A percentile compares a stretch with the other conserved stretches of the same genome.
These are phyloP conservation scores for Lucilia sericata DNA, from an alignment of 1,140 invertebrate genomes.

Conservation along the genomic window DNA sequence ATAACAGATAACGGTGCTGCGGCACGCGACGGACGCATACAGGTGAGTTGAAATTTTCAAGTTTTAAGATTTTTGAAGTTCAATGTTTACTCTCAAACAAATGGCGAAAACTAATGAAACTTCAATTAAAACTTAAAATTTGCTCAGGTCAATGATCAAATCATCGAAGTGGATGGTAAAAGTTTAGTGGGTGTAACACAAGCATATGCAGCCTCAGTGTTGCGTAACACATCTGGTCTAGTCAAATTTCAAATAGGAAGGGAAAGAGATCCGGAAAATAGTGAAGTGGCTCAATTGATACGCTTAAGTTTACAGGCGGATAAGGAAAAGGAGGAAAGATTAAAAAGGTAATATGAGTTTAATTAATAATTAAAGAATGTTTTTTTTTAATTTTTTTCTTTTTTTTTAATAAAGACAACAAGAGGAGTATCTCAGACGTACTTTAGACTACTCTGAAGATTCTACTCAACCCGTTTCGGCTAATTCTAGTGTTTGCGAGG, in stretches of 20 bases:
- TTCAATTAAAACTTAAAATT: constrained; percentile 51
- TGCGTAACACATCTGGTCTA: constrained; percentile 93
- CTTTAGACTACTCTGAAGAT: constrained; percentile 68
- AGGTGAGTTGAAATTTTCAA: constrained; percentile 70
- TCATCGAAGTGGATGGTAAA: constrained; percentile 99
- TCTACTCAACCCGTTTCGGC: constrained; percentile 70
- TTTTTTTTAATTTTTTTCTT: not conserved
- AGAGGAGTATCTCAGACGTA: constrained; percentile 68
- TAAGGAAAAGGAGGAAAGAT: constrained; percentile 82
- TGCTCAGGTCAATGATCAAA: constrained; percentile 90
- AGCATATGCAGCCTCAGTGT: constrained; percentile 96
- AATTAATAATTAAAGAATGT: not conserved
- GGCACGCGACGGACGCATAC: constrained; percentile 88
- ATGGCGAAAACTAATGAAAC: not conserved
- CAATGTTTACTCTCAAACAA: constrained; percentile 33
- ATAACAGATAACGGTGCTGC: constrained; percentile 97
- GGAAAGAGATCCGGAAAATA: constrained; percentile 94
- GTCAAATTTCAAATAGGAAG: constrained; percentile 94
- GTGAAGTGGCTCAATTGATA: constrained; percentile 94
- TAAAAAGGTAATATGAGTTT: constrained; percentile 58
- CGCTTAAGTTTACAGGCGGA: constrained; percentile 91
- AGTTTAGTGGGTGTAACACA: constrained; percentile 98
- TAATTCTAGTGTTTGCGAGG: constrained; percentile 73
- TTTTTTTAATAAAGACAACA: constrained; percentile 57
- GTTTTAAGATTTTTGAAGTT: constrained; percentile 29